Conservation (phyloP, 2,888 invertebrate species). For the Caenorhabditis wallacei region DNA sequence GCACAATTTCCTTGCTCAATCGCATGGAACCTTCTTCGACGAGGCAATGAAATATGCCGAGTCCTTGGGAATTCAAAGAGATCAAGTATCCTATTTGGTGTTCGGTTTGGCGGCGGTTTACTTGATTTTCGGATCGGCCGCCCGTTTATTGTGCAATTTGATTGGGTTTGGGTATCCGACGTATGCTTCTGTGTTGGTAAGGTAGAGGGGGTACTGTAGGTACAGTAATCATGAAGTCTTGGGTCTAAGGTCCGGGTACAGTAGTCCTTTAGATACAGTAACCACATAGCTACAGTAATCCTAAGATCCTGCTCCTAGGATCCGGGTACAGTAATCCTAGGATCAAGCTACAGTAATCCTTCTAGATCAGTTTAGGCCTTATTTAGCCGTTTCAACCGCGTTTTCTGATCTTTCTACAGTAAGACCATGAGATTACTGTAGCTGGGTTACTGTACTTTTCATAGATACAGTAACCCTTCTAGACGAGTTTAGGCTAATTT, state of each 20-base stretch:
- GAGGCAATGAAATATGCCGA: slow-evolving; percentile 49
- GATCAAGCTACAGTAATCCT: neutral
- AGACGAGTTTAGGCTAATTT: no score
- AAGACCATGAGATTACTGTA: neutral
- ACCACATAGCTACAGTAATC: neutral
- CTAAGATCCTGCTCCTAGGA: neutral
- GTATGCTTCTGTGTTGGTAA: slow-evolving; percentile 86
- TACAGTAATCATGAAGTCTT: neutral
- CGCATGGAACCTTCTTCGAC: slow-evolving; percentile 62
- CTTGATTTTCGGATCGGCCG: slow-evolving; percentile 95
- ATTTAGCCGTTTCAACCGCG: no score
- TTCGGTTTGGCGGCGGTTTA: slow-evolving; percentile 88
- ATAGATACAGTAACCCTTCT: no score
- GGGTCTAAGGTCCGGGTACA: neutral
- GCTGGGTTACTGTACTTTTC: neutral
- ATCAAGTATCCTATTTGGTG: slow-evolving; percentile 65
- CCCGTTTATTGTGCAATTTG: slow-evolving; percentile 94
- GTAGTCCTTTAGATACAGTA: neutral
- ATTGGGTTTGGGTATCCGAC: slow-evolving; percentile 97
- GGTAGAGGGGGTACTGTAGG: slow-evolving; percentile 4
- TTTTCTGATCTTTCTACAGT: no score
- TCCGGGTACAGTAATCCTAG: neutral
- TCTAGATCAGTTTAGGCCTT: no score
- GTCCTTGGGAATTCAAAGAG: slow-evolving; percentile 52
- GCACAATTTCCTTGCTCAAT: slow-evolving; percentile 52